These are phyloP conservation scores for Sandelia bainsii DNA, from an alignment of 2,797 vertebrate species.

Conservation along the genomic window DNA sequence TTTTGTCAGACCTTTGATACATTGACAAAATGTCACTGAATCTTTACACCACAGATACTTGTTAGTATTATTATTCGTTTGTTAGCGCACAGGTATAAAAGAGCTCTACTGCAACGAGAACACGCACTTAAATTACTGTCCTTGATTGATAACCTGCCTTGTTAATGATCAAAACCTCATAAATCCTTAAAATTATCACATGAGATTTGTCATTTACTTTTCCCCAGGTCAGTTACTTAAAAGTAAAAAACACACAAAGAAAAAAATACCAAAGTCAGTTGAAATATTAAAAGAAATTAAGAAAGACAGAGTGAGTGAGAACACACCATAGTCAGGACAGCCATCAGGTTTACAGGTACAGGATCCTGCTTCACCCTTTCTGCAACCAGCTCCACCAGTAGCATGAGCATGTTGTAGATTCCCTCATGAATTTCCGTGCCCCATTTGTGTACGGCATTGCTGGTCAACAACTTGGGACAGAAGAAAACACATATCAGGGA, in stretches of 20 bases:
- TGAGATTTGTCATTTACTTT: not conserved
- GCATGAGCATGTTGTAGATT: constrained; percentile 99
- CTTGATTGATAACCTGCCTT: not conserved
- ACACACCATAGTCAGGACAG: constrained; percentile 95
- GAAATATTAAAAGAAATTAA: not conserved
- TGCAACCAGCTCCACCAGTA: constrained; percentile 96
- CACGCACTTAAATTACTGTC: not conserved
- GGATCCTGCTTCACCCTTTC: constrained; percentile 98
- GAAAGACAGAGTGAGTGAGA: not conserved
- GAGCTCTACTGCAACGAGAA: not conserved
- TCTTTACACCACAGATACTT: not conserved
- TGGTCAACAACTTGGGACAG: constrained; percentile 91
- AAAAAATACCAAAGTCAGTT: not conserved
- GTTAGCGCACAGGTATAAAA: not conserved
- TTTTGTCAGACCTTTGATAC: not conserved
- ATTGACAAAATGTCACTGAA: not conserved
- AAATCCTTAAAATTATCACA: not conserved
- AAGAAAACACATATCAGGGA: constrained; percentile 1
- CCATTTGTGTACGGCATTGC: constrained; percentile 99
- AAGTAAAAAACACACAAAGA: not conserved
- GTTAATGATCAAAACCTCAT: not conserved
- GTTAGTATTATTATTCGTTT: too few relatives aligned
- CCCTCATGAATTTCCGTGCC: constrained; percentile 99
- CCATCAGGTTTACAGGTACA: constrained; percentile 92
- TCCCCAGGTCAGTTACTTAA: not conserved